A percentile compares a stretch with the other conserved stretches of the same genome.
phyloP scores from a whole-genome alignment of 2,113 vertebrate species.

The Stictonetta naevosa region DNA sequence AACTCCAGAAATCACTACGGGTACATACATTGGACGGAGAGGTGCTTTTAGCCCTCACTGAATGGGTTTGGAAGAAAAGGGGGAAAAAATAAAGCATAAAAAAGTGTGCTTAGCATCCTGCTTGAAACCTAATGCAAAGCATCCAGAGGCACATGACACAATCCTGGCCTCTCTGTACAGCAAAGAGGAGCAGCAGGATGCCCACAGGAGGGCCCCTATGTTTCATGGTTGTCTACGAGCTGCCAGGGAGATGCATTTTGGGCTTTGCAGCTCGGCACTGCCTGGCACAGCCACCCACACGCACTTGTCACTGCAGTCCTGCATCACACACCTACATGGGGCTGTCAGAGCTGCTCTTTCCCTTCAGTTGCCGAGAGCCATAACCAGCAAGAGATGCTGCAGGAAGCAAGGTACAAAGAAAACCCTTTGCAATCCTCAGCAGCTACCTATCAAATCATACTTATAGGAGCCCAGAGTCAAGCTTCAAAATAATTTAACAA shows the following conservation, averaged over 20 bases:
- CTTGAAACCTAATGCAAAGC: neutral
- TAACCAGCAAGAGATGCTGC: neutral
- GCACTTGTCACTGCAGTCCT: rapidly evolving
- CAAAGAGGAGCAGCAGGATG: neutral
- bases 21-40: neutral
- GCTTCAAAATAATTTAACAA: neutral
- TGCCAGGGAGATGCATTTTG: neutral
- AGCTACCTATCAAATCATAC: neutral
- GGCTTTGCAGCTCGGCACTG: neutral
- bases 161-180: neutral
- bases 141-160: neutral
- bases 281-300: rapidly evolving
- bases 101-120: neutral
- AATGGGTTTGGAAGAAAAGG: neutral
- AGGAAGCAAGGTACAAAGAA: neutral
- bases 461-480: neutral
- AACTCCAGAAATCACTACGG: neutral
- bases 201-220: conserved; percentile 17
- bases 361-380: rapidly evolving
- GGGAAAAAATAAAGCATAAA: neutral
- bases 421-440: rapidly evolving
- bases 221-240: neutral
- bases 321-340: neutral
- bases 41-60: neutral
- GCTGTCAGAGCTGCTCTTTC: neutral